Evolutionary conservation across 2,797 vertebrate genomes (phyloP).

Genomic region (Chloroceryle amazona): DNA sequence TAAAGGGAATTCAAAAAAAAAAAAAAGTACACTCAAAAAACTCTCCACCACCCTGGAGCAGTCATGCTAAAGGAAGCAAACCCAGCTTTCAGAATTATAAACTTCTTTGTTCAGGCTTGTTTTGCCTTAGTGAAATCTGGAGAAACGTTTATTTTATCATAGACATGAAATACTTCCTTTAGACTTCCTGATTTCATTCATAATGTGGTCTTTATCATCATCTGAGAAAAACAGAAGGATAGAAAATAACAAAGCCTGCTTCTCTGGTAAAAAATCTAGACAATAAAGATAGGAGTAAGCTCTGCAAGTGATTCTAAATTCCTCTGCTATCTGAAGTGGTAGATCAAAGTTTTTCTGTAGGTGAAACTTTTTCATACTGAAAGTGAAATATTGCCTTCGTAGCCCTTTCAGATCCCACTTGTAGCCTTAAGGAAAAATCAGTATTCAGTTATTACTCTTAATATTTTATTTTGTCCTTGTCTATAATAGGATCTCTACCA

Average conservation of each 20-base stretch:
- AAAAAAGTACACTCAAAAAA: neutral
- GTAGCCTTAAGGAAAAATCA: conserved; percentile 25
- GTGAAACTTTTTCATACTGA: conserved; percentile 5
- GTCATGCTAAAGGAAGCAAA: neutral
- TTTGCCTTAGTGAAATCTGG: neutral
- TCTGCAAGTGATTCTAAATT: neutral
- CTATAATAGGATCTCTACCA: neutral
- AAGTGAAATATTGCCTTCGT: conserved; percentile 37
- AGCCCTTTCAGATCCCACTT: neutral
- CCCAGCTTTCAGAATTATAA: conserved; percentile 2
- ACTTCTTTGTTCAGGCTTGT: conserved; percentile 34
- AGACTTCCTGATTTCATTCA: neutral
- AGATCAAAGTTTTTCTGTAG: conserved; percentile 14
- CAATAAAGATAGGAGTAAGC: neutral
- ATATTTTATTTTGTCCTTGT: conserved; percentile 20
- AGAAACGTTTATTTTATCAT: neutral
- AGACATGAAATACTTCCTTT: conserved; percentile 24
- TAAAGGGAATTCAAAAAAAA: neutral
- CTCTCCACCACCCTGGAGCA: neutral
- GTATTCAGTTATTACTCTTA: conserved; percentile 10
- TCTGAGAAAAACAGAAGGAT: conserved; percentile 29
- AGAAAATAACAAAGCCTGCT: conserved; percentile 21
- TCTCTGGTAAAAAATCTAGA: neutral
- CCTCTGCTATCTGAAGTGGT: neutral
- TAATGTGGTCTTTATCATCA: neutral